Evolutionary conservation across 2,888 invertebrate species (phyloP), one percentile per base, ranked within the genome.

Genomic region (Rhodophaea formosa): DNA sequence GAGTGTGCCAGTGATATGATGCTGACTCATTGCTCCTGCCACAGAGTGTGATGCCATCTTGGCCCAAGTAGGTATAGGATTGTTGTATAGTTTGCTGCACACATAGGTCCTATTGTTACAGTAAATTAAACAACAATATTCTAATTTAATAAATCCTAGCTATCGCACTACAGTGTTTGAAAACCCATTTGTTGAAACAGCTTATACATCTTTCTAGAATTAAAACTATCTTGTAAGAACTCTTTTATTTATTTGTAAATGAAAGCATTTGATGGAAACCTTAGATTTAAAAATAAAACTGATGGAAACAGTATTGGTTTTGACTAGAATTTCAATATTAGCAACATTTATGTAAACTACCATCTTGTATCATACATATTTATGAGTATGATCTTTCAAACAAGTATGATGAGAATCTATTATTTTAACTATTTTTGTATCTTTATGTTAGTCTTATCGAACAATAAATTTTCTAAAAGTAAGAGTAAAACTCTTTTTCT

Each of bases 401-500:
- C 60, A 64, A 65, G 66, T 68, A 71, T 65, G 65, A 70, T 74
- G 74, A 77, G 78, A 79, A 81, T 77, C 80, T 83, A 76, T 84
- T 77, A 79, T 78, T 84, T 84, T 77, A 78, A 76, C 76, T 86
- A 86, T 86, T 87, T 88, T 88, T 88, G 85, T 88, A 88, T 84
- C 76, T 79, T 79, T 86, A 81, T 77, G 82, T 86, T 86, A 84
- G 80, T 75, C 69, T 79, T 79, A 77, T 77, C 64, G 67, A 79
- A 77, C 74, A 86, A 85, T 86, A 84, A 84, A 83, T 32, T 52
- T 49, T 53, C 51, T 43, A 45, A 16, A 53, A 30, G n/a, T 39
- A 39, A 12, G 35, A 35, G 5, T 39, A 39, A 39, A 12, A 12
- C 5, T 39, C n/a, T 39, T 39, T 39, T n/a, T 0, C 12, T 39